Conservation (phyloP, 2,888 invertebrate genomes). For the Pyrrhia umbra region DNA sequence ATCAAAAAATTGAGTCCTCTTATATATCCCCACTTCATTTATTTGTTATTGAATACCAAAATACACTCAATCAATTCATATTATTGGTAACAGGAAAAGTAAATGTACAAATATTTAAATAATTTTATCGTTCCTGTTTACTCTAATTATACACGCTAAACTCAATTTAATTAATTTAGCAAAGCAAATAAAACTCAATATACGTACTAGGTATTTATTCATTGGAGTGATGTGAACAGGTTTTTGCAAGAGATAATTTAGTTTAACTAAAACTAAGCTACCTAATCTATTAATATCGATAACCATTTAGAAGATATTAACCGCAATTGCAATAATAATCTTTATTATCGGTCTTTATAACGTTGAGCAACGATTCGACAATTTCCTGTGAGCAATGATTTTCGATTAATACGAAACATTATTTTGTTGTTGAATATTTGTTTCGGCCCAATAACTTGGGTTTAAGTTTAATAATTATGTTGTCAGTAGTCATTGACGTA, state of each 20-base stretch:
- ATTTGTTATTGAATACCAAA: neutral
- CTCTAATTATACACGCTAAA: too few species aligned
- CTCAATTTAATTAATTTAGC: too few species aligned
- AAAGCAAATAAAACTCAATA: too few species aligned
- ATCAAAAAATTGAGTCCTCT: constrained; percentile 9
- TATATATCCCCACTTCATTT: too few species aligned
- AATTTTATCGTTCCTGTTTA: neutral
- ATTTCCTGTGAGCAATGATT: constrained; percentile 57
- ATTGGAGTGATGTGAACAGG: too few species aligned
- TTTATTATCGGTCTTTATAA: constrained; percentile 23
- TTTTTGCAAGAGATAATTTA: neutral
- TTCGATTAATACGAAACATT: constrained; percentile 34
- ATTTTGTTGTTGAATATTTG: constrained; percentile 34
- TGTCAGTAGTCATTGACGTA: constrained; percentile 24
- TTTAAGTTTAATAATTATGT: constrained; percentile 39
- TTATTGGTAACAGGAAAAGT: neutral
- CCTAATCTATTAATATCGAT: constrained; percentile 21
- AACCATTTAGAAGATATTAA: constrained; percentile 34
- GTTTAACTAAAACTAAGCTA: constrained; percentile 10
- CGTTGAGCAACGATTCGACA: constrained; percentile 39
- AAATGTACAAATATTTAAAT: neutral
- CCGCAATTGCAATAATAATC: constrained; percentile 31
- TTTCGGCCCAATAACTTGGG: constrained; percentile 14
- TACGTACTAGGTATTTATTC: too few species aligned
- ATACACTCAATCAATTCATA: neutral